Evolutionary conservation across 2,888 invertebrate species (phyloP).

Genomic region (Eupeodes luniger): DNA sequence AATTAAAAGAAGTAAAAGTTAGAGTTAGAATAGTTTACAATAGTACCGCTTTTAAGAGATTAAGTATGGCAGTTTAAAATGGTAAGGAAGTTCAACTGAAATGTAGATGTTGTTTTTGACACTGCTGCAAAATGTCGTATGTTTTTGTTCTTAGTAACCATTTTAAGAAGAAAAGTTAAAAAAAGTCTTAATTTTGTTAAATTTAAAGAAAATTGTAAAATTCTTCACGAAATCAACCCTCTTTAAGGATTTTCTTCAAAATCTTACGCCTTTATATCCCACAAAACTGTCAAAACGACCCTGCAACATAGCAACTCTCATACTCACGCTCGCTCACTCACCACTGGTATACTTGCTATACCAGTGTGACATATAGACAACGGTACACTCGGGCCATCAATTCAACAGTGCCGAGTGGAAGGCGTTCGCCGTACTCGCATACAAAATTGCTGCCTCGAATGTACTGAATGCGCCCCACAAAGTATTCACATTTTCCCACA

Average conservation of each 20-base stretch:
- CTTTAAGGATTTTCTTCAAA: not conserved
- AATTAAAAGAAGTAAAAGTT: no score
- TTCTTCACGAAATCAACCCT: not conserved
- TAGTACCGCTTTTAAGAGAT: no score
- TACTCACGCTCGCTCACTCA: slow-evolving; percentile 75
- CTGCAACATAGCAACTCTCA: slow-evolving; percentile 67
- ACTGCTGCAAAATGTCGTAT: no score
- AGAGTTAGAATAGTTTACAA: no score
- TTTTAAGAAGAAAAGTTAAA: no score
- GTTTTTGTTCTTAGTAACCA: no score
- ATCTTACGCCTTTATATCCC: slow-evolving; percentile 25
- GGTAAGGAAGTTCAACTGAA: no score
- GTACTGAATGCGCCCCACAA: slow-evolving; percentile 79
- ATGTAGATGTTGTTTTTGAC: no score
- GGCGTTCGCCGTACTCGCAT: slow-evolving; percentile 81
- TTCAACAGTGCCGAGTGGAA: slow-evolving; percentile 79
- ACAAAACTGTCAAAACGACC: slow-evolving; percentile 32
- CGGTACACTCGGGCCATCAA: slow-evolving; percentile 80
- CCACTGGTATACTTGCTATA: slow-evolving; percentile 78
- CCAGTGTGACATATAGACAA: slow-evolving; percentile 81
- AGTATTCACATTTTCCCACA: slow-evolving; percentile 77
- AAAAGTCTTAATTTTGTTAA: no score
- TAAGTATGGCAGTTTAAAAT: no score
- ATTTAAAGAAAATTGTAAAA: no score
- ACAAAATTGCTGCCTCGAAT: slow-evolving; percentile 79